Conservation (phyloP, 1,140 invertebrate genomes). For the Periplaneta americana region DNA sequence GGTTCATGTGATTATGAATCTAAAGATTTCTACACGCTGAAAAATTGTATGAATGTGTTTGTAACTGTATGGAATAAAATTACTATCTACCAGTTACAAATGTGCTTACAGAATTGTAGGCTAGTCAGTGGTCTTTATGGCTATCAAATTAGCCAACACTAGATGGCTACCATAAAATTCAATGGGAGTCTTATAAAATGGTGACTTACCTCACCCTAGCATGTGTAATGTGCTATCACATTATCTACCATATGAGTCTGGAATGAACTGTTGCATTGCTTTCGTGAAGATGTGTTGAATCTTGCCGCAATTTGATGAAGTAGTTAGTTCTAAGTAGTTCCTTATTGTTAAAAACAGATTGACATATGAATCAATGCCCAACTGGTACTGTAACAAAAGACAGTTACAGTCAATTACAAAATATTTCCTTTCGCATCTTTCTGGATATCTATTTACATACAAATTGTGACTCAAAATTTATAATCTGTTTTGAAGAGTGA, state of each 20-base stretch:
- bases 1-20: too few species aligned
- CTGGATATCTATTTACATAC: neutral
- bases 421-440: neutral
- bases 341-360: conserved; percentile 41
- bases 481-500: neutral
- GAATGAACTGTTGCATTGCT: conserved; percentile 33
- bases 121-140: neutral
- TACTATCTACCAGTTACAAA: neutral
- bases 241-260: conserved; percentile 6
- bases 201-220: neutral
- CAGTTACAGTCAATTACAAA: neutral
- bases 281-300: conserved; percentile 40
- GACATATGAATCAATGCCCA: conserved; percentile 39
- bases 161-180: neutral
- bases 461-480: neutral
- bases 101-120: neutral
- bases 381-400: conserved; percentile 39
- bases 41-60: too few species aligned
- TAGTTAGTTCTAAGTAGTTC: conserved; percentile 35
- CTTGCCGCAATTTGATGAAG: conserved; percentile 44
- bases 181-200: neutral
- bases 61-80: too few species aligned
- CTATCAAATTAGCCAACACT: neutral
- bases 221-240: neutral
- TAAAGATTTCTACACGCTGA: too few species aligned